Conservation (phyloP, 2,113 vertebrate genomes). For the Hippocampus barbouri region DNA sequence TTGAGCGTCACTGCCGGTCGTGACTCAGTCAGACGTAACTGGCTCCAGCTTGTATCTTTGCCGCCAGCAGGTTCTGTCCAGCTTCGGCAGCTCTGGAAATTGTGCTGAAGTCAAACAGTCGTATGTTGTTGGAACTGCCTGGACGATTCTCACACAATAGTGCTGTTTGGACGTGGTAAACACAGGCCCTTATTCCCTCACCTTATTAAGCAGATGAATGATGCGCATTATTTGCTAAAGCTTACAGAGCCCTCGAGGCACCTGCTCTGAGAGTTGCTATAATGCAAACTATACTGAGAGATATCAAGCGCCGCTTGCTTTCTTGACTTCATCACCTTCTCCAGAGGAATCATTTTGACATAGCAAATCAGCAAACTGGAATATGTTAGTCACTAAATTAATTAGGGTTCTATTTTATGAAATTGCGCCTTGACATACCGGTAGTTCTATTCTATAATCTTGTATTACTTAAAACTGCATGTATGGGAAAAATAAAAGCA, state of each 20-base stretch:
- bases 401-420: not conserved
- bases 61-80: slow-evolving; percentile 48
- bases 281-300: not conserved
- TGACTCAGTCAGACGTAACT: slow-evolving; percentile 62
- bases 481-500: too few relatives aligned
- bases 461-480: too few relatives aligned
- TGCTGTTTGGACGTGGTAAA: not conserved
- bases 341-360: not conserved
- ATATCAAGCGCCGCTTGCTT: slow-evolving; percentile 26
- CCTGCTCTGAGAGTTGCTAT: slow-evolving; percentile 25
- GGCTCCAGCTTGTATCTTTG: slow-evolving; percentile 47
- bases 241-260: slow-evolving; percentile 39
- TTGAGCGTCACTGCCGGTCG: slow-evolving; percentile 48
- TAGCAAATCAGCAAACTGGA: not conserved
- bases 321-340: not conserved
- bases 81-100: slow-evolving; percentile 34
- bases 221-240: slow-evolving; percentile 40
- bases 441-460: too few relatives aligned
- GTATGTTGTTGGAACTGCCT: not conserved
- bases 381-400: not conserved
- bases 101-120: slow-evolving; percentile 26
- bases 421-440: too few relatives aligned
- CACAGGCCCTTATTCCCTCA: slow-evolving; percentile 9
- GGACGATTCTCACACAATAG: not conserved
- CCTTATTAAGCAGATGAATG: slow-evolving; percentile 40